A percentile compares a stretch with the other conserved stretches of the same genome.
Evolutionary conservation across 2,888 invertebrate species (phyloP).

Genomic region (Campoletis raptor): DNA sequence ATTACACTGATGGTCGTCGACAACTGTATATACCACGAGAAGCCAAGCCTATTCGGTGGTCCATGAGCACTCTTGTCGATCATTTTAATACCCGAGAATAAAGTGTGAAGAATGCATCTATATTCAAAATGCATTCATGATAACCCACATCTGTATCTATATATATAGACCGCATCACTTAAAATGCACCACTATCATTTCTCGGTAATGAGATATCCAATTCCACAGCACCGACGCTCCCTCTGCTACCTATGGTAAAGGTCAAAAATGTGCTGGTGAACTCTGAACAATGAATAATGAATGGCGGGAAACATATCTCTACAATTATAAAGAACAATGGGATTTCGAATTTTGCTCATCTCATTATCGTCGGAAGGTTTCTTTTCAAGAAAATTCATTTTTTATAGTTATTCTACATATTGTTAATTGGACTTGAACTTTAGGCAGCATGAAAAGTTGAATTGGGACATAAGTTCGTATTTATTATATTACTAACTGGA

Average conservation of each 20-base stretch:
- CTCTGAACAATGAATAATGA: not conserved
- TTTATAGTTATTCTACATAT: not conserved
- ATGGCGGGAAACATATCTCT: not conserved
- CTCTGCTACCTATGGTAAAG: not conserved
- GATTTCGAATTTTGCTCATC: not conserved
- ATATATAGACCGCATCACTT: not conserved
- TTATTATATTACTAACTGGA: not conserved
- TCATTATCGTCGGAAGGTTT: not conserved
- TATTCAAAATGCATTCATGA: not conserved
- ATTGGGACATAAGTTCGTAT: not conserved
- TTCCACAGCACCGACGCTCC: not conserved
- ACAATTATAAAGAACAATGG: not conserved
- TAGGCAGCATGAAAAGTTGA: not conserved
- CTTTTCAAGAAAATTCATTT: not conserved
- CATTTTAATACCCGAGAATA: conserved; percentile 45
- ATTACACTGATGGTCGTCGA: conserved; percentile 12
- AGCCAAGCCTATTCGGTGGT: conserved; percentile 15
- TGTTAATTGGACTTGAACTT: not conserved
- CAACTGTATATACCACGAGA: not conserved
- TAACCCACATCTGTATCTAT: not conserved
- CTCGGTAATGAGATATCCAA: conserved; percentile 11
- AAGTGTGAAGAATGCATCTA: conserved; percentile 12
- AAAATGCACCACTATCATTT: conserved; percentile 1
- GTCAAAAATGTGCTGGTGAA: not conserved
- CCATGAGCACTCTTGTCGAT: conserved; percentile 35